These are phyloP conservation scores for Ctenopoma multispine DNA, from an alignment of 2,797 vertebrate species.

Conservation along the genomic window DNA sequence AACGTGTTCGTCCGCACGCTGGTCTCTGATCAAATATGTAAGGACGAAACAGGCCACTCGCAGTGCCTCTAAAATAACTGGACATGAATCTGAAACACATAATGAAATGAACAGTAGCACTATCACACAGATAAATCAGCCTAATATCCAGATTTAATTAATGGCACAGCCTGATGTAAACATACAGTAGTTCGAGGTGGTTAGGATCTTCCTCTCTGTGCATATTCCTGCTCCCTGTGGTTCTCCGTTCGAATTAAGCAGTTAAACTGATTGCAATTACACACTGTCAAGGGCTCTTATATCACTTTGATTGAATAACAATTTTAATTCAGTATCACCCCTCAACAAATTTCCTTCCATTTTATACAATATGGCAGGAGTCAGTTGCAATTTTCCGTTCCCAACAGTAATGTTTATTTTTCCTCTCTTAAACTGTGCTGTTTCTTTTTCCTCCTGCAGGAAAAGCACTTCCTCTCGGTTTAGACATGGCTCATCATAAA, in stretches of 20 bases:
- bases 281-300: constrained; percentile 69
- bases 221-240: constrained; percentile 55
- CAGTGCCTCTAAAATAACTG: too few species aligned
- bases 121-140: too few species aligned
- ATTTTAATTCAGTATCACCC: constrained; percentile 65
- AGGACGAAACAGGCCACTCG: too few species aligned
- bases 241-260: constrained; percentile 72
- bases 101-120: too few species aligned
- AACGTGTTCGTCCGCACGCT: too few species aligned
- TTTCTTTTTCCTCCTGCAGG: neutral
- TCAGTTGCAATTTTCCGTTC: constrained; percentile 54
- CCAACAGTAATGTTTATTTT: constrained; percentile 31
- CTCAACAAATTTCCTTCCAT: constrained; percentile 48
- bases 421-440: neutral
- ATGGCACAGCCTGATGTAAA: too few species aligned
- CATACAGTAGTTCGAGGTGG: too few species aligned
- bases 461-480: constrained; percentile 21
- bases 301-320: constrained; percentile 68
- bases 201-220: constrained; percentile 33
- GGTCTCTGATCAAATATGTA: too few species aligned
- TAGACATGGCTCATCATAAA: constrained; percentile 30
- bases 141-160: too few species aligned
- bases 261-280: constrained; percentile 78
- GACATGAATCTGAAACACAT: too few species aligned
- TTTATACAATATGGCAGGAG: constrained; percentile 60